Evolutionary conservation across 2,797 vertebrate species (phyloP), one percentile per base, ranked within the genome.

Genomic region (Lates japonicus): DNA sequence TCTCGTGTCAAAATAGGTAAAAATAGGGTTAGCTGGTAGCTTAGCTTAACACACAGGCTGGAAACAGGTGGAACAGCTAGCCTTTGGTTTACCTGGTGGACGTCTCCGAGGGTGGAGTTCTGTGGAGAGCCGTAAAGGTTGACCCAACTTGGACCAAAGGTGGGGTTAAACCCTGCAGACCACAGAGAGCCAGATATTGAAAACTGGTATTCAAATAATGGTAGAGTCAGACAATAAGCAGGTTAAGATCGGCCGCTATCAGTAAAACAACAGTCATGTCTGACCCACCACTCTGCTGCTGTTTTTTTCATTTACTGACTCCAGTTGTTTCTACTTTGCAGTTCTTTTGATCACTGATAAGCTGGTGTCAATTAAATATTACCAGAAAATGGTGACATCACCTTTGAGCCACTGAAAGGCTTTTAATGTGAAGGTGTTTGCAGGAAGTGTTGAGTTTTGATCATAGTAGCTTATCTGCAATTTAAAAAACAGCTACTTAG

Each of bases 121-220:
- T 96, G 95, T 3, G 97, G 96, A 0, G 97, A 99, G 9, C 97
- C 97, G 4, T 98, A 99, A 2, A 99, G 92, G 81, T 97, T 97
- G 55, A 99, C 91, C 98, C 98, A 99, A 48, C 94, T 84, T 0
- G 97, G 97, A 11, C 98, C 97, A 48, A 98, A 99, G 0, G 96
- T 98, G 51, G 98, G 98, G 78, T 99, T 96, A 86, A 98, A 99
- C 2, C 97, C 98, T 94, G 82, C 77, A 80, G 68, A 78, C 41
- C 76, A 51, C 58, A 74, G 64, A 78, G 55, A 69, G 44, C 65
- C 46, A 65, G 4, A n/a, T n/a, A n/a, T 35, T 46, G 5, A 33
- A 29, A 54, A 5, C 16, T 49, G 42, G 16, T 55, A 10, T 42
- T 63, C 6, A 61, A 54, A 52, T 22, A 49, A 64, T 29, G 39